A percentile compares a stretch with the other conserved stretches of the same genome.
Evolutionary conservation across 2,797 vertebrate species (phyloP).

Genomic region (Steatocranus sp.): DNA sequence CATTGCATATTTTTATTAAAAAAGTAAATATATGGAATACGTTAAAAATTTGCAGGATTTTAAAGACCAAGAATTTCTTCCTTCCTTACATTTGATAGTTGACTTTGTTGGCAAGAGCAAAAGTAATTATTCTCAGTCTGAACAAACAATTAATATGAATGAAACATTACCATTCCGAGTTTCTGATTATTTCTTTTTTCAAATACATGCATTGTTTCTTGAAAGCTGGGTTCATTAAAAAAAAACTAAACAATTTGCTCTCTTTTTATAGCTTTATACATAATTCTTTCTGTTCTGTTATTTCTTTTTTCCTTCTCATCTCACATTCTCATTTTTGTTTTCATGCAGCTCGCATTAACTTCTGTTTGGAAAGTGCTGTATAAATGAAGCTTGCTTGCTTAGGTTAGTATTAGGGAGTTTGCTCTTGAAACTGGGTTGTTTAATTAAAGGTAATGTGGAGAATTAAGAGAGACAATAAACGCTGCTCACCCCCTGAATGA

Average conservation of each 20-base stretch:
- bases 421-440: slow-evolving; percentile 50
- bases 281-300: neutral
- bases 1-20: neutral
- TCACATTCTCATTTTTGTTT: neutral
- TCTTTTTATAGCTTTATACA: neutral
- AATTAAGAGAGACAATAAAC: slow-evolving; percentile 13
- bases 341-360: neutral
- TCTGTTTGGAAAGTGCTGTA: neutral
- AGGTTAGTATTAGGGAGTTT: slow-evolving; percentile 17
- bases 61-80: neutral
- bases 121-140: neutral
- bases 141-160: neutral
- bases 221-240: neutral
- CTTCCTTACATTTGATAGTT: neutral
- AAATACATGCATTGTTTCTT: neutral
- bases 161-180: neutral
- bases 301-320: neutral
- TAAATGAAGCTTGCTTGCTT: neutral
- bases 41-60: neutral
- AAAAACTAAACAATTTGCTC: rapidly evolving
- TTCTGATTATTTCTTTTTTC: neutral
- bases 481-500: slow-evolving; percentile 4
- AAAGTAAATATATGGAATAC: neutral
- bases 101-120: neutral
- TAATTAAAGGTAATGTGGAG: slow-evolving; percentile 51